These are phyloP conservation scores for Echinometra lucunter DNA, from an alignment of 53 echinoderm and acorn worm species.

Conservation along the genomic window DNA sequence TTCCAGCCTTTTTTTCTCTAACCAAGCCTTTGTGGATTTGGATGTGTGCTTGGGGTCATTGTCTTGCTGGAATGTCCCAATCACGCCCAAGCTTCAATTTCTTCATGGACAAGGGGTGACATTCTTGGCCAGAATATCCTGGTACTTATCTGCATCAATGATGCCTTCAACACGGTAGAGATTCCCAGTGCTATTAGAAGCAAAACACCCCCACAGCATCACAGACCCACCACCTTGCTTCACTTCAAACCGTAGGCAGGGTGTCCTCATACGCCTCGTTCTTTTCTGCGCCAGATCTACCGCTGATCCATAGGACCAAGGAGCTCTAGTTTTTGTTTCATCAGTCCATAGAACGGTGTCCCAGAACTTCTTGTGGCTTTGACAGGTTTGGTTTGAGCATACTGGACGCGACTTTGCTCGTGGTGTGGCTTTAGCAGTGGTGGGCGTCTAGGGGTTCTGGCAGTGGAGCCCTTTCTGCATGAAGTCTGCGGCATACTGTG, in stretches of 20 bases:
- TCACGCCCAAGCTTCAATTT: constrained; percentile 22
- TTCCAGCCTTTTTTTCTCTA: constrained; percentile 14
- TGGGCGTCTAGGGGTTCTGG: constrained; percentile 46
- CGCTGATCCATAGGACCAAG: constrained; percentile 52
- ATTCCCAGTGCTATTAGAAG: constrained; percentile 31
- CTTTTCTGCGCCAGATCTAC: constrained; percentile 43
- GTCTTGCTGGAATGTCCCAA: neutral
- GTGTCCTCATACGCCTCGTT: constrained; percentile 47
- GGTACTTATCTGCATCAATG: neutral
- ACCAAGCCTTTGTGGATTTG: neutral
- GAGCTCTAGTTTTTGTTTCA: constrained; percentile 46
- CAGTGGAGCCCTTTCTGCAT: neutral
- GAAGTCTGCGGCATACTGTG: constrained; percentile 47
- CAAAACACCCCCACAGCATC: constrained; percentile 64
- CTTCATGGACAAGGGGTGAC: constrained; percentile 2
- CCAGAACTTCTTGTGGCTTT: constrained; percentile 59
- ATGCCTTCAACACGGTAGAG: neutral
- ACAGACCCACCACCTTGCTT: constrained; percentile 64
- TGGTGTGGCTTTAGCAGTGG: constrained; percentile 40
- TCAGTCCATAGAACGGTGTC: constrained; percentile 57
- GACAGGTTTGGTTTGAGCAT: constrained; percentile 30
- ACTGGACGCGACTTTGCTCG: constrained; percentile 52
- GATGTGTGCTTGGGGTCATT: too few species aligned
- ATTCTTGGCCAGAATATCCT: constrained; percentile 39
- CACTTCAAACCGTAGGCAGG: constrained; percentile 58